phyloP scores from a whole-genome alignment of 2,113 vertebrate species.

The Callithrix jacchus region DNA sequence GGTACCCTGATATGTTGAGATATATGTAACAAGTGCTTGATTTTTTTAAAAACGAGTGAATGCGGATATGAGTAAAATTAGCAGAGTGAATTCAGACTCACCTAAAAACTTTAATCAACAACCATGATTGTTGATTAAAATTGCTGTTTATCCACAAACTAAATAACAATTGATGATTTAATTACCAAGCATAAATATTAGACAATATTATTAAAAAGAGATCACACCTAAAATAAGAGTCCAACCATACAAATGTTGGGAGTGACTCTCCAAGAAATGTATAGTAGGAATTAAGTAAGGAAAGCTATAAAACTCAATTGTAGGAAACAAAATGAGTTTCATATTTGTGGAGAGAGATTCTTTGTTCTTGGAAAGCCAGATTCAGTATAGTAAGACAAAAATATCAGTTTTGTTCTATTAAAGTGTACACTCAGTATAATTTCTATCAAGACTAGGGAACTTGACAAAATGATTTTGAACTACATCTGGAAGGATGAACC shows the following conservation, averaged over 20 bases:
- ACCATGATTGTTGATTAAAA: background rate
- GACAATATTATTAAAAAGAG: background rate
- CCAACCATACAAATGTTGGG: background rate
- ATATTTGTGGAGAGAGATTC: background rate
- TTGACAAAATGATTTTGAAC: slow-evolving; percentile 17
- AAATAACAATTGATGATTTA: slow-evolving; percentile 21
- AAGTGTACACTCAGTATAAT: background rate
- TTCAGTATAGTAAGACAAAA: background rate
- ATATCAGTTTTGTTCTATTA: background rate
- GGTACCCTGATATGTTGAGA: background rate
- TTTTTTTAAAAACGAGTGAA: background rate
- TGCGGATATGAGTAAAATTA: background rate
- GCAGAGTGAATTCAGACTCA: background rate
- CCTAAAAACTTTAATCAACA: background rate
- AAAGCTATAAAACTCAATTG: background rate
- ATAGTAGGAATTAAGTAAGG: background rate
- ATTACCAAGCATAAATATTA: background rate
- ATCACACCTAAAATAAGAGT: background rate
- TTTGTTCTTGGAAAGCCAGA: slow-evolving; percentile 26
- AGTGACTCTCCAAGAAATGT: background rate
- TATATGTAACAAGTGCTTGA: background rate
- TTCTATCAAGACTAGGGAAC: background rate
- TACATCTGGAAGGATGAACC: background rate
- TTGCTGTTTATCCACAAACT: background rate
- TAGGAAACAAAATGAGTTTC: background rate